Evolutionary conservation across 2,113 vertebrate genomes (phyloP), one percentile per base, ranked within the genome.

Genomic region (Mugil cephalus): DNA sequence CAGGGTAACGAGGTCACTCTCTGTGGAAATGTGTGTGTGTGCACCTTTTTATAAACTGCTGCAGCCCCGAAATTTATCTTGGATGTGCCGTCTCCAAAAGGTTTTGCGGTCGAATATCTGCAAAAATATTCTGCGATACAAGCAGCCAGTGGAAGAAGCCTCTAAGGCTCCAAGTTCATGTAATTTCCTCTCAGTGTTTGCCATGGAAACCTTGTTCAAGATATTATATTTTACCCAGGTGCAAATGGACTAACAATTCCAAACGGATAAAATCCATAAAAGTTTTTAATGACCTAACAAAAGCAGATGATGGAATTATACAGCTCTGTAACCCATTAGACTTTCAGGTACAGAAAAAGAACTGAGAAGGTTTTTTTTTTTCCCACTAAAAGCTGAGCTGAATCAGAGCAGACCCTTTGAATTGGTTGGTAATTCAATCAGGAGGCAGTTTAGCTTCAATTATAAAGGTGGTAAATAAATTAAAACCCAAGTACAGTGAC

Each of bases 21-120:
- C 39, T n/a, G 66, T 56, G 77, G 58, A 80, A 76, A 73, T 58
- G 39, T 30, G 24, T 58, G 39, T 40, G 18, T 4, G 13, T 19
- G 15, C 24, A 58, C 34, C 24, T 18, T 79, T 83, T 79, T 79
- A 70, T 58, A 5, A 24, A 60, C 82, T n/a, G 59, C 83, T 80
- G 69, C 55, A 64, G 73, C 78, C 73, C 54, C 24, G 19, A 59
- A 8, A 76, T 89, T 91, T 89, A 83, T 82, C 81, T 87, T 84
- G 87, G 78, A 86, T 46, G 55, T 65, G 50, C 55, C 5, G 55
- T 58, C 62, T 9, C 30, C 79, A 52, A 36, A 72, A 43, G 7
- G 38, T 59, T 64, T 52, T 8, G 10, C 30, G 67, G 80, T 86
- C 89, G 91, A 80, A 79, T 87, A 88, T 92, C 80, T 85, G 77